phyloP scores from a whole-genome alignment of 2,797 vertebrate species.

The Brachyrhaphis roseni region DNA sequence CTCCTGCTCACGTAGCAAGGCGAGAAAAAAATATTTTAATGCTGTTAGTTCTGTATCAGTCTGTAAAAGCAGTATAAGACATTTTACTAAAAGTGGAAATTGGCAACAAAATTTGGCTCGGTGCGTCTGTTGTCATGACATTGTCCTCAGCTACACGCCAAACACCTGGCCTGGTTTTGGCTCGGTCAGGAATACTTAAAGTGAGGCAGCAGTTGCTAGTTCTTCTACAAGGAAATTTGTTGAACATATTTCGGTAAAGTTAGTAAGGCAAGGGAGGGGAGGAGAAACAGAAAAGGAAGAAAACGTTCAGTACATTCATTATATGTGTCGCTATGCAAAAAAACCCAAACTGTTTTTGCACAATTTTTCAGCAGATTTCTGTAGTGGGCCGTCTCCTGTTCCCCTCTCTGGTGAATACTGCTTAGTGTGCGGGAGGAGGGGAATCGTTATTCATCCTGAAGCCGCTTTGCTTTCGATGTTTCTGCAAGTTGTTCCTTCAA shows the following conservation, averaged over 20 bases:
- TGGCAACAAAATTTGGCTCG: not conserved
- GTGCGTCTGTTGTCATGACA: not conserved
- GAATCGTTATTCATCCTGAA: slow-evolving; percentile 9
- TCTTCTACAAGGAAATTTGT: not conserved
- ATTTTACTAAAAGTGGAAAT: not conserved
- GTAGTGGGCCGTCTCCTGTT: not conserved
- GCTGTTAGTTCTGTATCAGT: not conserved
- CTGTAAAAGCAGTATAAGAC: not conserved
- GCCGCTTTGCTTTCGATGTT: slow-evolving; percentile 3
- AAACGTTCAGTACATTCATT: slow-evolving; percentile 57
- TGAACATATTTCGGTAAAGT: not conserved
- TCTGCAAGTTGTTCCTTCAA: slow-evolving; percentile 30
- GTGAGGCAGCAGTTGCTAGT: slow-evolving; percentile 23
- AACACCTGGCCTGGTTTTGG: slow-evolving; percentile 6
- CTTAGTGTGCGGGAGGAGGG: not conserved
- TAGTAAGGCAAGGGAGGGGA: not conserved
- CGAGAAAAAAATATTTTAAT: not conserved
- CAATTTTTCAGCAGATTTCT: slow-evolving; percentile 14
- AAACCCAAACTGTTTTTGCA: slow-evolving; percentile 13
- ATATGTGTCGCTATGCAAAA: slow-evolving; percentile 6
- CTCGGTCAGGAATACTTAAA: slow-evolving; percentile 45
- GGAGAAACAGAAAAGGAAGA: not conserved
- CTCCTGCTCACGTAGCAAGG: not conserved
- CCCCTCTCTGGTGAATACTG: slow-evolving; percentile 21
- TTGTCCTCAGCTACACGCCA: slow-evolving; percentile 37